Conservation (phyloP, 2,888 invertebrate species). For the Hydriomena furcata region DNA sequence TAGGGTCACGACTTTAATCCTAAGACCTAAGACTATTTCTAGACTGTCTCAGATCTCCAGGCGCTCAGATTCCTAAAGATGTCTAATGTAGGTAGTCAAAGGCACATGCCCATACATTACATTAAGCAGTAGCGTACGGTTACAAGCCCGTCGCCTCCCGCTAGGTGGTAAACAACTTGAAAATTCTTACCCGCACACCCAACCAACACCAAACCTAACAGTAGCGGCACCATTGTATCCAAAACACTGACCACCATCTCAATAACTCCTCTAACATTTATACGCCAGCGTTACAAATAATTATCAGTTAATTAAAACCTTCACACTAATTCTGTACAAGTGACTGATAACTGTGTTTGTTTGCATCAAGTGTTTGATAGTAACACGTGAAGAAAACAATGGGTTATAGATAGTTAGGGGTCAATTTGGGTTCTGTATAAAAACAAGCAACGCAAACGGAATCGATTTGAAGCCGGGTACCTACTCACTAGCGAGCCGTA, state of each 20-base stretch:
- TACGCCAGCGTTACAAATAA: constrained; percentile 40
- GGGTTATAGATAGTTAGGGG: constrained; percentile 10
- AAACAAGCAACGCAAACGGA: background rate
- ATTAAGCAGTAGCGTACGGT: too few species aligned
- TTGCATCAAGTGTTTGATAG: constrained; percentile 33
- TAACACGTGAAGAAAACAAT: constrained; percentile 25
- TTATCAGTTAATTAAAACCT: constrained; percentile 66
- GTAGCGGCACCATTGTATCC: constrained; percentile 30
- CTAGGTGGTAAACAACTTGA: too few species aligned
- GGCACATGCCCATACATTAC: too few species aligned
- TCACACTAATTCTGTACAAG: constrained; percentile 60
- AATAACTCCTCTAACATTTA: constrained; percentile 28
- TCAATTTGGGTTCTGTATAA: constrained; percentile 14
- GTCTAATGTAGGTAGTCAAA: too few species aligned
- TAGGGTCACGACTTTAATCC: too few species aligned
- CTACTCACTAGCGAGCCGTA: too few species aligned
- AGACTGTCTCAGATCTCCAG: too few species aligned
- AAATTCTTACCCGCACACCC: constrained; percentile 35
- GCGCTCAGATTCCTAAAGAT: too few species aligned
- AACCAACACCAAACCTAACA: constrained; percentile 32
- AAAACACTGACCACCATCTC: constrained; percentile 28
- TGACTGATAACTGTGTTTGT: constrained; percentile 52
- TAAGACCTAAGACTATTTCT: too few species aligned
- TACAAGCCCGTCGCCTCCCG: too few species aligned
- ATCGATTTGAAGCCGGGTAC: too few species aligned